phyloP scores from a whole-genome alignment of 1,140 invertebrate species.

The Caenorhabditis brenneri region DNA sequence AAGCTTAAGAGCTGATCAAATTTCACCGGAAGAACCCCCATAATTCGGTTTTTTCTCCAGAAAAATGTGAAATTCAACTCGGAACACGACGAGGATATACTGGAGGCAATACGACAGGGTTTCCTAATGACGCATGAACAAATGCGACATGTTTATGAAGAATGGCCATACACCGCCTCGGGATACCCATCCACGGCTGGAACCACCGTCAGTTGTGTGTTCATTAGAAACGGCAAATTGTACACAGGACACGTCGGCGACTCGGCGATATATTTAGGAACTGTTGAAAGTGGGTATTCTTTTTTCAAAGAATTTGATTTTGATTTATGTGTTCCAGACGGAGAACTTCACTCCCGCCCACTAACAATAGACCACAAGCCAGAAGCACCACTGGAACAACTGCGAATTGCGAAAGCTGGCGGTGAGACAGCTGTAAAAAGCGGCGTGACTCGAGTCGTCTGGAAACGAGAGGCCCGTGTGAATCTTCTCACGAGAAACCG shows the following conservation, averaged over 20 bases:
- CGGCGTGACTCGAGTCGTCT: slow-evolving; percentile 91
- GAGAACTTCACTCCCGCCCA: slow-evolving; percentile 57
- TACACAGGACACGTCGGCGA: slow-evolving; percentile 97
- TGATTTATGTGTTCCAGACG: neutral
- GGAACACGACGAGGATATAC: slow-evolving; percentile 82
- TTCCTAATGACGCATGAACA: slow-evolving; percentile 49
- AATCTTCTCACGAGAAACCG: slow-evolving; percentile 79
- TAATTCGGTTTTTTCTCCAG: no score
- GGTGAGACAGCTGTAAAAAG: slow-evolving; percentile 77
- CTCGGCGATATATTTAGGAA: slow-evolving; percentile 89
- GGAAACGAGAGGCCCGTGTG: slow-evolving; percentile 83
- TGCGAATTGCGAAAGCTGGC: slow-evolving; percentile 79
- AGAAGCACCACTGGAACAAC: slow-evolving; percentile 83
- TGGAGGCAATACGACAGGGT: slow-evolving; percentile 49
- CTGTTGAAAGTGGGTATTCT: slow-evolving; percentile 73
- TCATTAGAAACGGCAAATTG: slow-evolving; percentile 89
- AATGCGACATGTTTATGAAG: slow-evolving; percentile 71
- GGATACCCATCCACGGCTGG: slow-evolving; percentile 93
- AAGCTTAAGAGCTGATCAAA: no score
- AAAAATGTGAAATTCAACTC: slow-evolving; percentile 90
- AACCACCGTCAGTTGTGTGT: slow-evolving; percentile 91
- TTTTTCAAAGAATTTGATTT: no score
- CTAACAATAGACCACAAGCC: slow-evolving; percentile 93
- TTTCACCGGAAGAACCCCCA: neutral
- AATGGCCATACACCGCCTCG: slow-evolving; percentile 90